A percentile compares a stretch with the other conserved stretches of the same genome.
phyloP scores from a whole-genome alignment of 2,113 vertebrate species.

The Plotosus lineatus region DNA sequence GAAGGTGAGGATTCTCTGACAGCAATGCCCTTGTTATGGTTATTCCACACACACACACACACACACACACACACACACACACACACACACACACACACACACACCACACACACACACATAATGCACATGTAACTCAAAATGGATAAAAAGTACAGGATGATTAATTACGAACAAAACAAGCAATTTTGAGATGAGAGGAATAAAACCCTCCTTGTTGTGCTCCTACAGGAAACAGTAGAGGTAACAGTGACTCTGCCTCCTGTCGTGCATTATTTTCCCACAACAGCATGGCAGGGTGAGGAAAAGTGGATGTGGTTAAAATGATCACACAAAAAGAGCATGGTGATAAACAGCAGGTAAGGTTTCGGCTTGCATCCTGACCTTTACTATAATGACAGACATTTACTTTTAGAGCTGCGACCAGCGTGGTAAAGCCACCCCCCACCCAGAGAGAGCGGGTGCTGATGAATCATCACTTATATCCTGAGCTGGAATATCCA shows the following conservation, averaged over 20 bases:
- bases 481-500: neutral
- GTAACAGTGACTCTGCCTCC: no score
- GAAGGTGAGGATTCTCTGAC: neutral
- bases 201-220: no score
- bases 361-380: neutral
- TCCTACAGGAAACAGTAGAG: no score
- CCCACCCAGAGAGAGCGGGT: conserved; percentile 17
- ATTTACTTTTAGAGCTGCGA: neutral
- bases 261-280: neutral
- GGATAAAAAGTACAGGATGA: no score
- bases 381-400: conserved; percentile 9
- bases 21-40: no score
- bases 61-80: no score
- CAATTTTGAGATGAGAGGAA: no score
- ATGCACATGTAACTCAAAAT: no score
- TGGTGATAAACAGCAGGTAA: conserved; percentile 1
- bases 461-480: conserved; percentile 28
- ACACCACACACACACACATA: no score
- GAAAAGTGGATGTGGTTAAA: neutral
- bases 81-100: no score
- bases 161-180: no score
- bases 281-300: neutral
- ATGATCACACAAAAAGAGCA: neutral
- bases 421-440: neutral
- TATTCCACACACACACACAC: no score